Base-by-base conservation (phyloP, 2,113 vertebrate species). In the Heterotis niloticus region DNA sequence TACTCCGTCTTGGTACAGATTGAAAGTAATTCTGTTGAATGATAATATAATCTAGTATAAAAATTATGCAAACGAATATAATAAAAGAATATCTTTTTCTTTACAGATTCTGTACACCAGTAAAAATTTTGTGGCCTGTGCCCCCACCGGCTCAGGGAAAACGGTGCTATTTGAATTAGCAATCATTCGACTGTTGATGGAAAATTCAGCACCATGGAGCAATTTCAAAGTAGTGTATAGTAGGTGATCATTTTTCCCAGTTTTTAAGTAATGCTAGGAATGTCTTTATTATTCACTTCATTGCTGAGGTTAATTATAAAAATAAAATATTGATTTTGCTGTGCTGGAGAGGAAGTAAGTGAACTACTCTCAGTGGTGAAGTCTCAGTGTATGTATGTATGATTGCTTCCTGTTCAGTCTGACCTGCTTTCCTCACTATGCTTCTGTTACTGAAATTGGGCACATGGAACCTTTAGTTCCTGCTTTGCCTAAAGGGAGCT, bases 61-160 rank as follows among this genome's bases (percentile, higher is more conserved):
- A 44, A 44, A 44, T 2, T 44, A 52, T 80, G 28, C 67, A 69
- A 34, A 52, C 3, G 2, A 57, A n/a, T 78, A 64, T 65, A 52
- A 11, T 67, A 57, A 54, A 66, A 44, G 78, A 79, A n/a, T 34
- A 67, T 66, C 75, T 79, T 92, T 68, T 66, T 76, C 79, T 92
- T 91, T 83, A 79, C 87, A 99, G 98, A 90, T 99, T 91, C 93
- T 99, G 84, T 99, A 98, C 85, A 95, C 95, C 44, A 88, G 93
- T 80, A 96, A 90, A 72, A 98, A 97, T 88, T 96, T 99, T 92
- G 96, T 99, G 83, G 92, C 94, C 79, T 97, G 94, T 90, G 96
- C 98, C 83, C 98, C 98, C 0, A 99, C 98, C 81, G 97, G 98
- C 84, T 99, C 98, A 85, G 96, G 98, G 79, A 99, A 99, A 93